Conservation (phyloP, 2,113 vertebrate genomes). For the Coracopsis vasa region DNA sequence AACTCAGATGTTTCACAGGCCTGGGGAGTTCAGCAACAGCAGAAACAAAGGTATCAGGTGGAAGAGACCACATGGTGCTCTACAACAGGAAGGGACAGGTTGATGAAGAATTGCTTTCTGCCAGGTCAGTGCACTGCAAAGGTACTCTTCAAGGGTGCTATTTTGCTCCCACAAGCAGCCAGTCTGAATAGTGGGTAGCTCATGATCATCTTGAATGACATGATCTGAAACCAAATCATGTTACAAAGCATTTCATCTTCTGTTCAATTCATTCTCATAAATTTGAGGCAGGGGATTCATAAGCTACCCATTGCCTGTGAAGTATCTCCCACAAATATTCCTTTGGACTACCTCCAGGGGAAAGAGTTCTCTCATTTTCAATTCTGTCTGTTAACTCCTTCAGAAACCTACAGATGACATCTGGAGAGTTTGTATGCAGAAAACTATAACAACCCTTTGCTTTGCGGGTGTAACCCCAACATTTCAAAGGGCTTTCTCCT, state of each 20-base stretch:
- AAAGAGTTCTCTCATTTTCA: neutral
- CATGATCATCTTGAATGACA: neutral
- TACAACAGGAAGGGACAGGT: neutral
- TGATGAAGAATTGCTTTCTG: neutral
- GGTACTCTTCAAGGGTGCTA: neutral
- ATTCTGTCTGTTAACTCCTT: neutral
- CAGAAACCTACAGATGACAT: neutral
- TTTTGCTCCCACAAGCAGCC: neutral
- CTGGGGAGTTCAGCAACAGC: neutral
- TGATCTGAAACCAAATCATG: slow-evolving; percentile 1
- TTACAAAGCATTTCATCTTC: slow-evolving; percentile 15
- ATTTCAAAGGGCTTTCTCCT: neutral
- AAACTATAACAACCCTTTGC: neutral
- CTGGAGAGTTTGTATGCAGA: neutral
- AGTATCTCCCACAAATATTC: slow-evolving; percentile 28
- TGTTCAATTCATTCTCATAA: neutral
- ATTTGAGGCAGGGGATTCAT: neutral
- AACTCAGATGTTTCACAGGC: neutral
- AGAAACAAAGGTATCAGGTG: rapidly evolving
- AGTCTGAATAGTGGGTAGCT: neutral
- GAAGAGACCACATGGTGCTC: neutral
- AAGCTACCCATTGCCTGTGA: neutral
- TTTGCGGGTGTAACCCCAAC: neutral
- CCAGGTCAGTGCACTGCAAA: neutral
- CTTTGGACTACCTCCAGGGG: neutral